Evolutionary conservation across 1,140 invertebrate species (phyloP).

Genomic region (Bombus picipes): DNA sequence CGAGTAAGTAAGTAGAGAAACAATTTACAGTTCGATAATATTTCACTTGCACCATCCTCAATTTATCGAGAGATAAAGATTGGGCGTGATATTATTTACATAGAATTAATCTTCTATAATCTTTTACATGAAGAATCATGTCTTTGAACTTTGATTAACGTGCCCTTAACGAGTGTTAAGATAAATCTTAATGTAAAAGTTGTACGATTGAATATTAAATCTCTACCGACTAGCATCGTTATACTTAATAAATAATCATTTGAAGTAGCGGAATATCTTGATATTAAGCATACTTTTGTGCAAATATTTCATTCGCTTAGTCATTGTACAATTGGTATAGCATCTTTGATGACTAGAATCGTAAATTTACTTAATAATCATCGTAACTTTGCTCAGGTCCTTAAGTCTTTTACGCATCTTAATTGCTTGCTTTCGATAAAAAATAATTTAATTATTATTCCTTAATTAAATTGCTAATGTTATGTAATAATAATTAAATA

Average conservation of each 20-base stretch:
- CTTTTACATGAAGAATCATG: not conserved
- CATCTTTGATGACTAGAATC: not conserved
- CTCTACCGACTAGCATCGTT: conserved; percentile 16
- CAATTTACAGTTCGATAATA: not conserved
- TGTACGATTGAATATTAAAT: not conserved
- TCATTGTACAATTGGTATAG: not conserved
- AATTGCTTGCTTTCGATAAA: not conserved
- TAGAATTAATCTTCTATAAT: not conserved
- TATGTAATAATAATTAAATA: not conserved
- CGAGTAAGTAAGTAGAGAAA: not conserved
- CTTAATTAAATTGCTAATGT: not conserved
- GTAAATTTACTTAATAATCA: not conserved
- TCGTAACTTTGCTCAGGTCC: not conserved
- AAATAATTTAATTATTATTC: not conserved
- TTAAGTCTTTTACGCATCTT: not conserved
- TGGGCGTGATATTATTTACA: not conserved
- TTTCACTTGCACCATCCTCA: not conserved
- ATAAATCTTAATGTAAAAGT: not conserved
- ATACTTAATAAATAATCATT: not conserved
- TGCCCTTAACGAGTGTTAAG: not conserved
- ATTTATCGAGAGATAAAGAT: not conserved
- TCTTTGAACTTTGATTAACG: not conserved
- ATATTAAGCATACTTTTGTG: not conserved
- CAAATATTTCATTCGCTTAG: not conserved
- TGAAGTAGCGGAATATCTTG: not conserved